phyloP scores from a whole-genome alignment of 2,113 vertebrate species.

The Gambusia affinis region DNA sequence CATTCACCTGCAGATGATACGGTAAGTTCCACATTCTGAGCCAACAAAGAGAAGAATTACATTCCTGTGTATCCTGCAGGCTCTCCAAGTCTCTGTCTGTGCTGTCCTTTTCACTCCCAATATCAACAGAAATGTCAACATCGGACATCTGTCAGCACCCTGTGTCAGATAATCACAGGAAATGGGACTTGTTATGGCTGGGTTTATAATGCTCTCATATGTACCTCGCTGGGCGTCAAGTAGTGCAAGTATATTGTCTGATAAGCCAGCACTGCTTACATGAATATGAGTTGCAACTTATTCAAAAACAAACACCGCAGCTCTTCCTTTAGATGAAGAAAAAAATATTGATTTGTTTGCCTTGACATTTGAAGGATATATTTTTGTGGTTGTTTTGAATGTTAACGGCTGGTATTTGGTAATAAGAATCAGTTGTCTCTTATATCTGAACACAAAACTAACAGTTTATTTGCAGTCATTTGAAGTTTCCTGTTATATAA shows the following conservation, averaged over 20 bases:
- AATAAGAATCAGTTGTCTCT: slow-evolving; percentile 63
- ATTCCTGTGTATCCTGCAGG: slow-evolving; percentile 44
- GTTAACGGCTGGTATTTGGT: slow-evolving; percentile 53
- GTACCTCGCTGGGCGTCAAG: slow-evolving; percentile 60
- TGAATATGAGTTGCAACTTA: slow-evolving; percentile 58
- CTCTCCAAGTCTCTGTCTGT: slow-evolving; percentile 44
- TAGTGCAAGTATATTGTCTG: slow-evolving; percentile 41
- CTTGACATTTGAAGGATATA: slow-evolving; percentile 76
- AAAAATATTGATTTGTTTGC: slow-evolving; percentile 58
- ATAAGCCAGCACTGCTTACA: slow-evolving; percentile 53
- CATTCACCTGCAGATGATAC: slow-evolving; percentile 63
- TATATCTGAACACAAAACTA: slow-evolving; percentile 63
- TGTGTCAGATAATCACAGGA: slow-evolving; percentile 64
- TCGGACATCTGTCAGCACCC: slow-evolving; percentile 63
- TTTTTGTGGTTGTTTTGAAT: slow-evolving; percentile 59
- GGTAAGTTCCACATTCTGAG: slow-evolving; percentile 45
- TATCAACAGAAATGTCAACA: slow-evolving; percentile 80
- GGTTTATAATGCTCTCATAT: slow-evolving; percentile 61
- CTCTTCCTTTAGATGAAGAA: slow-evolving; percentile 20
- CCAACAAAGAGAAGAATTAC: slow-evolving; percentile 52
- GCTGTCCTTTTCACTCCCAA: slow-evolving; percentile 65
- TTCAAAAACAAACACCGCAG: slow-evolving; percentile 62
- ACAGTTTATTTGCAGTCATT: slow-evolving; percentile 67
- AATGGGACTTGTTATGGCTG: slow-evolving; percentile 51
- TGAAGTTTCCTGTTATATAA: slow-evolving; percentile 67